Evolutionary conservation across 2,797 vertebrate species (phyloP).

Genomic region (Merluccius polli): DNA sequence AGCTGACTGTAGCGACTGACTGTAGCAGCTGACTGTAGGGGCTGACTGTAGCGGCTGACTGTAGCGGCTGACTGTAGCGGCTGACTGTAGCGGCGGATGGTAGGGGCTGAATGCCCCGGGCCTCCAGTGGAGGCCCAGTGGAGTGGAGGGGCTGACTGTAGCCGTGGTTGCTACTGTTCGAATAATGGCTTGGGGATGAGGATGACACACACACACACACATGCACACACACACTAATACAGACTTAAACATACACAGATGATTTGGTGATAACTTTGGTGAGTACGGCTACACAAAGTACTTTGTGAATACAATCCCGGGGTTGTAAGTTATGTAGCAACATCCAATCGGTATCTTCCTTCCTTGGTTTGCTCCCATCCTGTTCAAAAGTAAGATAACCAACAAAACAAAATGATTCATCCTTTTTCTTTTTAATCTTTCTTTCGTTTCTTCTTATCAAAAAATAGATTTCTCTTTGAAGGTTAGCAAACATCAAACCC

Average conservation of each 20-base stretch:
- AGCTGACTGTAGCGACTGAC: too few species aligned
- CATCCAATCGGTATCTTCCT: not conserved
- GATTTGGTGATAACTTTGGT: too few species aligned
- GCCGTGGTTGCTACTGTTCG: not conserved
- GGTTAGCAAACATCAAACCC: not conserved
- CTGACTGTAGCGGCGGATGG: too few species aligned
- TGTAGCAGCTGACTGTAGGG: too few species aligned
- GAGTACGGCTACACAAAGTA: too few species aligned
- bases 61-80: too few species aligned
- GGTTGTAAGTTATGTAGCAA: not conserved
- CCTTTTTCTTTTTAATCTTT: not conserved
- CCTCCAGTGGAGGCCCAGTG: not conserved
- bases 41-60: too few species aligned
- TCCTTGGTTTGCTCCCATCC: not conserved
- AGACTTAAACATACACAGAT: conserved; percentile 7
- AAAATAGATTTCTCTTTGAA: not conserved
- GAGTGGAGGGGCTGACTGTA: not conserved
- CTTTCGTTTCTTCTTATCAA: not conserved
- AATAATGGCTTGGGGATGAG: not conserved
- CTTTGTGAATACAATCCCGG: not conserved
- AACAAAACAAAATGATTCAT: not conserved
- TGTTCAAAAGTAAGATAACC: not conserved
- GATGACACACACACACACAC: conserved; percentile 1
- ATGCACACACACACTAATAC: not conserved
- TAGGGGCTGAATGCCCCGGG: not conserved